Evolutionary conservation across 2,888 invertebrate genomes (phyloP).

Genomic region (Acrocyrtus sp.): DNA sequence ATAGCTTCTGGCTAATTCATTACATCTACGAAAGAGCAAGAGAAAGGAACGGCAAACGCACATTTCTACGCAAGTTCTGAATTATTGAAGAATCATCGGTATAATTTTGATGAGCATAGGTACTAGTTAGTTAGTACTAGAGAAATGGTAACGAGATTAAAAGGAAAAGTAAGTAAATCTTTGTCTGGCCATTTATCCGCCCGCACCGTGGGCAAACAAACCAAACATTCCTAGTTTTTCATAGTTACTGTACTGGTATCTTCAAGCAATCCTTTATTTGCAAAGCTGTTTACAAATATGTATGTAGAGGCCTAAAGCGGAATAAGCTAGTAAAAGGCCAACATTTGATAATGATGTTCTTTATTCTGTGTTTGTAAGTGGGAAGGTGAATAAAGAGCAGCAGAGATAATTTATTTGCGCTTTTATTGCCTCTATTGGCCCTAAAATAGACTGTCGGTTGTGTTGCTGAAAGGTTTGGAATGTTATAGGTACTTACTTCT

Average conservation of each 20-base stretch:
- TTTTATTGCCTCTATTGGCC: constrained; percentile 9
- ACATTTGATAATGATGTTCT: constrained; percentile 46
- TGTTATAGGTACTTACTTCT: too few species aligned
- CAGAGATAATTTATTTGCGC: constrained; percentile 52
- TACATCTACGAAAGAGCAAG: too few species aligned
- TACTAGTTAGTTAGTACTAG: too few species aligned
- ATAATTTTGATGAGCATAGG: too few species aligned
- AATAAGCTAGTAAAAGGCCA: constrained; percentile 50
- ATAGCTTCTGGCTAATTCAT: too few species aligned
- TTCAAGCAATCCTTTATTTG: constrained; percentile 5
- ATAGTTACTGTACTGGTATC: neutral
- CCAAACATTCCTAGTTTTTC: neutral
- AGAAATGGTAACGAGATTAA: too few species aligned
- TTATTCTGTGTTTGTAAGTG: constrained; percentile 20
- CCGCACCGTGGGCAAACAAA: constrained; percentile 34
- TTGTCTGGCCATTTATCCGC: neutral
- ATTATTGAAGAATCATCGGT: too few species aligned
- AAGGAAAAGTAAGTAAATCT: too few species aligned
- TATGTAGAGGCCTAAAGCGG: constrained; percentile 44
- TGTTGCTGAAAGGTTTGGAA: too few species aligned
- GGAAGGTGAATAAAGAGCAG: constrained; percentile 26
- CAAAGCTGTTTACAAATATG: constrained; percentile 36
- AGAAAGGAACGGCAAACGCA: too few species aligned
- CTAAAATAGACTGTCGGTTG: too few species aligned
- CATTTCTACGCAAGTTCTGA: too few species aligned